Evolutionary conservation across 2,797 vertebrate genomes (phyloP).

Genomic region (Halcyon smyrnensis): DNA sequence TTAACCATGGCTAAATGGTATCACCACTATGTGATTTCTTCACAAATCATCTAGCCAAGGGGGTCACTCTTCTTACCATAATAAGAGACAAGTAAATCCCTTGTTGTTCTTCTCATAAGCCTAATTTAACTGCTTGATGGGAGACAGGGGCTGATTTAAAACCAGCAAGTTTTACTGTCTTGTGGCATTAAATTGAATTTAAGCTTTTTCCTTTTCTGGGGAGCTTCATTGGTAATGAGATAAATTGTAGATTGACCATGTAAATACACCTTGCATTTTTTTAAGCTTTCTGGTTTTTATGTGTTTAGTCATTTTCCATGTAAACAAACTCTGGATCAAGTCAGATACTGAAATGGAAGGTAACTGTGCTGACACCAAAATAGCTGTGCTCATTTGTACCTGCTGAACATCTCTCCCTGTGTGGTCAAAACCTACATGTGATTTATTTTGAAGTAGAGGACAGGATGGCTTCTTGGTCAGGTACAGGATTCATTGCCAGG

Average conservation of each 20-base stretch:
- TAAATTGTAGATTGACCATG: background rate
- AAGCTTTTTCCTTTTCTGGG: background rate
- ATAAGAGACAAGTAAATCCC: background rate
- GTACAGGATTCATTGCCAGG: background rate
- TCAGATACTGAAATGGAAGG: background rate
- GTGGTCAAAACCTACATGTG: background rate
- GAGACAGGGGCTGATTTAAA: background rate
- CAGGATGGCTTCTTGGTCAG: background rate
- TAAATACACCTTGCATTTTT: background rate
- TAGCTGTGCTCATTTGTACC: background rate
- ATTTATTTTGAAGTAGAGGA: background rate
- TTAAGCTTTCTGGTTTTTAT: background rate
- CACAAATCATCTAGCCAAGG: constrained; percentile 16
- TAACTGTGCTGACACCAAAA: background rate
- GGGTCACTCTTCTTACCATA: background rate
- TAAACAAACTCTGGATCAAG: background rate
- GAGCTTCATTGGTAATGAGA: background rate
- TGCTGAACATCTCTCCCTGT: background rate
- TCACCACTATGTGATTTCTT: background rate
- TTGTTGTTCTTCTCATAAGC: background rate
- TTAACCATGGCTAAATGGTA: background rate
- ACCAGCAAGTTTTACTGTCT: background rate
- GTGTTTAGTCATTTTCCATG: background rate
- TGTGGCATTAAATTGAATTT: background rate
- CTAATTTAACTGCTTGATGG: background rate